phyloP scores from a whole-genome alignment of 2,113 vertebrate genomes.

The Gasterosteus aculeatus region DNA sequence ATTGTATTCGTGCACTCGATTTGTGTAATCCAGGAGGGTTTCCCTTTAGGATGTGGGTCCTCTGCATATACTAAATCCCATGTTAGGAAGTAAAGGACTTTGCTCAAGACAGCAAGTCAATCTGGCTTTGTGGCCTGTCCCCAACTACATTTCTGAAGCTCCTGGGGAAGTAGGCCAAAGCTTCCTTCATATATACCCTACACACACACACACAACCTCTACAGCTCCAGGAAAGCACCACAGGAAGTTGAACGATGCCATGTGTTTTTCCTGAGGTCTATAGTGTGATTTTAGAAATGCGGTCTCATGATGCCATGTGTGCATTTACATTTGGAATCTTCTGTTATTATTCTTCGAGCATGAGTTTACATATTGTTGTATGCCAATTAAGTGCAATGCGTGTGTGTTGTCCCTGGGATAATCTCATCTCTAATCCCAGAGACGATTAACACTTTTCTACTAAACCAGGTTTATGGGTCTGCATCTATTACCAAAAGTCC shows the following conservation, averaged over 20 bases:
- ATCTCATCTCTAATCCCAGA: neutral
- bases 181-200: constrained; percentile 50
- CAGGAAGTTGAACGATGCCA: constrained; percentile 20
- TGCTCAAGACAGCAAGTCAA: constrained; percentile 41
- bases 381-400: neutral
- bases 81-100: constrained; percentile 40
- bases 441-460: neutral
- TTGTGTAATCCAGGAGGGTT: constrained; percentile 45
- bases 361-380: neutral
- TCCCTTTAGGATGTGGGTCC: constrained; percentile 14
- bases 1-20: constrained; percentile 13
- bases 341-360: neutral
- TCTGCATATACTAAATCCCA: constrained; percentile 44
- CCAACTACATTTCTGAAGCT: constrained; percentile 65
- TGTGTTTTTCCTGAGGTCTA: neutral
- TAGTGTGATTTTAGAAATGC: neutral
- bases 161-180: constrained; percentile 71
- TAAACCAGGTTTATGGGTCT: neutral
- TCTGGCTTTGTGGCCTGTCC: constrained; percentile 58
- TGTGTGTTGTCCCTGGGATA: neutral
- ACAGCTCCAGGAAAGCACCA: constrained; percentile 38
- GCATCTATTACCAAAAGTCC: neutral
- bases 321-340: constrained; percentile 1
- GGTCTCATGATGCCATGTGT: neutral
- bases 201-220: neutral